A percentile compares a stretch with the other conserved stretches of the same genome.
phyloP scores from a whole-genome alignment of 2,797 vertebrate genomes.

The Acipenser oxyrinchus region DNA sequence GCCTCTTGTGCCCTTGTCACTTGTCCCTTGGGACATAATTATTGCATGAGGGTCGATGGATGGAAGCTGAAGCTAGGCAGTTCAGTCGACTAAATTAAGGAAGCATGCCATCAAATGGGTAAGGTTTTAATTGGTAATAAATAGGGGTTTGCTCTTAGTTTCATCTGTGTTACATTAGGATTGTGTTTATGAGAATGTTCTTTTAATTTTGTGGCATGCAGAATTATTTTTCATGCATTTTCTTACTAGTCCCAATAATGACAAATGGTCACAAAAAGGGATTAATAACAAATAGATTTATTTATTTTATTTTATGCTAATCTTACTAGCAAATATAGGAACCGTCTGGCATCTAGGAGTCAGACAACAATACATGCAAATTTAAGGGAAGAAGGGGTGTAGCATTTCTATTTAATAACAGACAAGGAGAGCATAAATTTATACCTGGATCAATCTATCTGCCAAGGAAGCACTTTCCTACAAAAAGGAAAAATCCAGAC shows the following conservation, averaged over 20 bases:
- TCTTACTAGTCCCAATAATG: too few species aligned
- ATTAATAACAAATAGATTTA: too few species aligned
- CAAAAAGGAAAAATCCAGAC: constrained; percentile 86
- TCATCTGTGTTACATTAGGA: too few species aligned
- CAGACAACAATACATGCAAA: constrained; percentile 38
- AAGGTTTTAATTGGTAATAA: not conserved
- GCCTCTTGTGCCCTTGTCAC: constrained; percentile 98
- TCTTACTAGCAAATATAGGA: too few species aligned
- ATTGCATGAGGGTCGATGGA: constrained; percentile 39
- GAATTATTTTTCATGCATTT: too few species aligned
- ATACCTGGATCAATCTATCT: constrained; percentile 99
- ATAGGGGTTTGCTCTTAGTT: too few species aligned
- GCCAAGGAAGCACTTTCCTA: constrained; percentile 99
- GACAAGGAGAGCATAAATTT: constrained; percentile 45
- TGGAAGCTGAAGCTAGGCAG: not conserved
- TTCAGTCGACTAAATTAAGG: not conserved
- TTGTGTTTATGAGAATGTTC: too few species aligned
- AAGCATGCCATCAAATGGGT: not conserved
- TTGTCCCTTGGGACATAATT: constrained; percentile 94
- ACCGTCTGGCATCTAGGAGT: too few species aligned
- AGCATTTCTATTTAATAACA: constrained; percentile 17
- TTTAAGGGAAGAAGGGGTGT: constrained; percentile 25
- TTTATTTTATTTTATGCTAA: too few species aligned
- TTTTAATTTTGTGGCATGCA: too few species aligned
- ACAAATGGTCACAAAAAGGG: too few species aligned